Evolutionary conservation across 2,888 invertebrate genomes (phyloP).

Genomic region (Spialia ferax): DNA sequence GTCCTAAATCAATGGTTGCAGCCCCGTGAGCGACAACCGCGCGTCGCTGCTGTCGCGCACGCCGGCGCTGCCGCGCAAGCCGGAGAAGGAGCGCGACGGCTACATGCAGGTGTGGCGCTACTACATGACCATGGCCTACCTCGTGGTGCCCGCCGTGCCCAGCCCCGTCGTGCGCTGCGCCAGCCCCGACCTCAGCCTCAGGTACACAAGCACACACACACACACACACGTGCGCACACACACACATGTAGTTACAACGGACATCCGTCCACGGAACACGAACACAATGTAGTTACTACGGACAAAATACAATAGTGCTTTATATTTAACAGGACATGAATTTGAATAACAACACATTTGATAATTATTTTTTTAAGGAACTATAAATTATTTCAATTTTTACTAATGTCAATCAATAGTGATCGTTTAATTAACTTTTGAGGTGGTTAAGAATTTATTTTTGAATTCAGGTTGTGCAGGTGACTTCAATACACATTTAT

Average conservation of each 20-base stretch:
- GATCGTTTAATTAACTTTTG: too few relatives aligned
- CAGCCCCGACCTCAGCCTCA: constrained; percentile 96
- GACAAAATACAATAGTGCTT: too few relatives aligned
- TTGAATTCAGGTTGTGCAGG: too few relatives aligned
- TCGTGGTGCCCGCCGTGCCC: constrained; percentile 97
- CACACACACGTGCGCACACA: background rate
- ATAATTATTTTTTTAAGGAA: too few relatives aligned
- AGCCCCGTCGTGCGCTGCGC: constrained; percentile 96
- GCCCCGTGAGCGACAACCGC: constrained; percentile 98
- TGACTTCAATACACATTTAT: too few relatives aligned
- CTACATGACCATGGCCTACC: constrained; percentile 98
- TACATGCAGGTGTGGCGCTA: constrained; percentile 99
- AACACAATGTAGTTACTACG: background rate
- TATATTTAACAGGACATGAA: too few relatives aligned
- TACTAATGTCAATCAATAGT: too few relatives aligned
- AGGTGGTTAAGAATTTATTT: too few relatives aligned
- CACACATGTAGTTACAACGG: background rate
- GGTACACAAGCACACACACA: constrained; percentile 80
- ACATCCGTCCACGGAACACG: background rate
- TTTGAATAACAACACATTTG: too few relatives aligned
- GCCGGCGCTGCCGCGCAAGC: constrained; percentile 95
- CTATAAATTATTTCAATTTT: too few relatives aligned
- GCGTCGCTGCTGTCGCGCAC: constrained; percentile 95
- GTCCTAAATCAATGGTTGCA: constrained; percentile 60
- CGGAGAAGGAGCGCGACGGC: constrained; percentile 96